Base-by-base conservation (phyloP, 2,113 vertebrate species). In the Lepus europaeus region DNA sequence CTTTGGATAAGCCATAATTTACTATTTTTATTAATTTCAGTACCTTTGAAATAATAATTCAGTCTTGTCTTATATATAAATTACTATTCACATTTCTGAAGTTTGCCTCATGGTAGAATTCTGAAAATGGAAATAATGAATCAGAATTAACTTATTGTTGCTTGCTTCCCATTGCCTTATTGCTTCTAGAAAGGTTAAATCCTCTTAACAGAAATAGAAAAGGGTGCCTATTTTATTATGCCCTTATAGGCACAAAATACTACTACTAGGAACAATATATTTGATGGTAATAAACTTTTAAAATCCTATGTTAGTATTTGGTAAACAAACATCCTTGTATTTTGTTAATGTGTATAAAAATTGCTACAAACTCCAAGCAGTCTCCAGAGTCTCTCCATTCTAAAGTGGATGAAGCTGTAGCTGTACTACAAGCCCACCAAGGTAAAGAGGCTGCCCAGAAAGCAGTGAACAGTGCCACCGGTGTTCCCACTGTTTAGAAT, bases 21-120 rank as follows among this genome's bases (percentile, higher is more conserved):
- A 64, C 3, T 13, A 69, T 78, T 33, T 74, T 90, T 49, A 27
- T 89, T 69, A 78, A 14, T 56, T 89, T 63, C 22, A 88, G 20
- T 23, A 69, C 81, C 93, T 95, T 87, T 76, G 31, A 90, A 91
- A 82, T 66, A 90, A 88, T 53, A 72, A 63, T 70, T 95, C 12
- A 39, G 0, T 72, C 16, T 63, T 59, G 29, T 93, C 12, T 23
- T 53, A 31, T 72, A 3, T 80, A 83, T 39, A 94, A 91, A 63
- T 63, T 2, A 59, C 25, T 86, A 23, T 59, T 7, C 13, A 76
- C 8, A 51, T 82, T n/a, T 69, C 36, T 69, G 39, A 86, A 77
- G 27, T 72, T 81, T 93, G 77, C 7, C 27, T 78, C 33, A 31
- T 73, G 4, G 56, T 17, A 33, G 27, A 94, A 19, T 92, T 0